Evolutionary conservation across 1,140 invertebrate species (phyloP), one percentile per base, ranked within the genome.

Genomic region (Diorhabda sublineata): DNA sequence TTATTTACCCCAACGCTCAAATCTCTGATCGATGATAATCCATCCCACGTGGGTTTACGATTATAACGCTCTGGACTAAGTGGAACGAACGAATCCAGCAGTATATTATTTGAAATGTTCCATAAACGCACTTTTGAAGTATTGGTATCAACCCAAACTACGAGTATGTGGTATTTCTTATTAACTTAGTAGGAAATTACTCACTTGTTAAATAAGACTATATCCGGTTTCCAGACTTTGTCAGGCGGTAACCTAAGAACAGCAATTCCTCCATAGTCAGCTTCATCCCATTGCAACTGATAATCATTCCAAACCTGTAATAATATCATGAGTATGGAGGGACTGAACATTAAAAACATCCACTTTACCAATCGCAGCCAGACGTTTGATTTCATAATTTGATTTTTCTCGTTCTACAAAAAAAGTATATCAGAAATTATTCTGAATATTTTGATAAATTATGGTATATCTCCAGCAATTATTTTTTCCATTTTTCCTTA

Each of bases 211-310:
- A 99, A 99, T 56, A 99, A 87, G 45, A 99, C 98, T 76, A 99
- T 98, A 82, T 99, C 98, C 3, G 98, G 98, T 81, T 98, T 98
- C 98, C 98, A 99, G 66, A 99, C 97, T 89, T 98, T 98, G 82
- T 99, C 96, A 41, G 97, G 96, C 42, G 96, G 94, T 71, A 99
- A 88, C 72, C 97, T 89, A 52, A 99, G 87, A 41, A 98, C 95
- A 44, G 91, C 91, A 71, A 99, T 99, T 59, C 96, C 95, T 61
- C 97, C 97, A 79, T 99, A 99, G 82, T 99, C 94, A 64, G 95
- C 92, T 78, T 98, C 95, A 79, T 98, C 95, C 98, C 98, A 99
- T 81, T 91, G 90, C 74, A 99, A 84, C 82, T 99, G 97, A 83
- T 98, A 99, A 83, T 99, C 98, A 80, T 89, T 92, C 98, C 98